These are phyloP conservation scores for Poecilia latipinna DNA, from an alignment of 2,113 vertebrate genomes.

Conservation along the genomic window DNA sequence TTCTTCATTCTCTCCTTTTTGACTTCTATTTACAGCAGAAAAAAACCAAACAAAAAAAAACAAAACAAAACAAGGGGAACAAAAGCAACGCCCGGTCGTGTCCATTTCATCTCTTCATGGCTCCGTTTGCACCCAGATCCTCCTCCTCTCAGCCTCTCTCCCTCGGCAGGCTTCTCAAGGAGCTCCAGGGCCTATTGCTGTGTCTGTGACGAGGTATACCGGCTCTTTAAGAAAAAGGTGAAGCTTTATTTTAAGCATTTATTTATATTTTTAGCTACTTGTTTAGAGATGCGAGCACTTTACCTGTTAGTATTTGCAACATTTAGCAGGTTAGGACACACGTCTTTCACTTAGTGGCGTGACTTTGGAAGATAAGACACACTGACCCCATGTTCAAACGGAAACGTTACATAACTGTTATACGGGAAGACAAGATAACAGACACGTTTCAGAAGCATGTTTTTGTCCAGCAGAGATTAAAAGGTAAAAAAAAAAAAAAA, in stretches of 20 bases:
- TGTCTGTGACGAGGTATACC: constrained; percentile 78
- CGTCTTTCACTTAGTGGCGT: constrained; percentile 56
- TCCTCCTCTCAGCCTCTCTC: constrained; percentile 28
- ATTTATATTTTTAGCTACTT: constrained; percentile 56
- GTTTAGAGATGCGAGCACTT: constrained; percentile 52
- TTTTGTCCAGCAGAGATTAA: constrained; percentile 44
- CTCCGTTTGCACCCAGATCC: constrained; percentile 63
- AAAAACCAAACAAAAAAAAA: constrained; percentile 71
- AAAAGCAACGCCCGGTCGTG: constrained; percentile 66
- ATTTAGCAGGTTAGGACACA: constrained; percentile 57
- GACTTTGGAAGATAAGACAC: constrained; percentile 56
- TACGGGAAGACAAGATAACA: constrained; percentile 29
- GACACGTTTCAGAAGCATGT: constrained; percentile 42
- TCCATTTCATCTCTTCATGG: constrained; percentile 75
- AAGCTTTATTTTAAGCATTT: constrained; percentile 44
- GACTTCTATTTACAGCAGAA: constrained; percentile 78
- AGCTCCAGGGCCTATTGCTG: constrained; percentile 74
- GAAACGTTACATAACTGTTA: constrained; percentile 44
- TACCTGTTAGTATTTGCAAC: constrained; percentile 29
- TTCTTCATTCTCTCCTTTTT: constrained; percentile 78
- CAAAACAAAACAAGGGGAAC: constrained; percentile 66
- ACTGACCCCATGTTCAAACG: constrained; percentile 34
- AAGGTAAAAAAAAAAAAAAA: constrained; percentile 5
- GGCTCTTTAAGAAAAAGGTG: constrained; percentile 69
- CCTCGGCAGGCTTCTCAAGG: constrained; percentile 44